Evolutionary conservation across 2,113 vertebrate genomes (phyloP).

Genomic region (Hemicordylus capensis): DNA sequence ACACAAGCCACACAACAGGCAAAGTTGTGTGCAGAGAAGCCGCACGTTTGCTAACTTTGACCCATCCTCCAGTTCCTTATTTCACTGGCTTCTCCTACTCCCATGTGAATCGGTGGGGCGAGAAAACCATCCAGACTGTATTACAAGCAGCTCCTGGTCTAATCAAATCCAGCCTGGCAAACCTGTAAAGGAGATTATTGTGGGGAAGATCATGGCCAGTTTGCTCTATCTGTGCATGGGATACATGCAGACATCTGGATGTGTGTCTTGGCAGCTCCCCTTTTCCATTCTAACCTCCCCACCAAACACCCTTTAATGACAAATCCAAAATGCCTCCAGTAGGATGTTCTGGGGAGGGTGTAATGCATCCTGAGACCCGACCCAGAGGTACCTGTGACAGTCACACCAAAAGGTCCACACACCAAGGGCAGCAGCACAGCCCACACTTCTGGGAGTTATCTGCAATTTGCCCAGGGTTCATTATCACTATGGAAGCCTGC

Average conservation of each 20-base stretch:
- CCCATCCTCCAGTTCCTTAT: background rate
- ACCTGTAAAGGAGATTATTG: background rate
- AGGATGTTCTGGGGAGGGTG: background rate
- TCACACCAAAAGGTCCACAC: background rate
- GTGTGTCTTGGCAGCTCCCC: background rate
- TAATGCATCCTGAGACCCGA: background rate
- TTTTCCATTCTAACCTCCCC: background rate
- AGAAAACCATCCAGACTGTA: background rate
- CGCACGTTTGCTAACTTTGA: background rate
- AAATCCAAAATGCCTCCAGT: background rate
- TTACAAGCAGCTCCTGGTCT: background rate
- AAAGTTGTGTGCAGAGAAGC: background rate
- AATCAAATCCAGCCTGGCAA: background rate
- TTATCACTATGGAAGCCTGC: background rate
- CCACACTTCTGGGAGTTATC: background rate
- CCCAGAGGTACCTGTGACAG: background rate
- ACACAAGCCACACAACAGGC: background rate
- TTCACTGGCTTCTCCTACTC: background rate
- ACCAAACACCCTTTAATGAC: background rate
- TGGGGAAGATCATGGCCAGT: background rate
- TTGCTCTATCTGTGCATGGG: rapidly evolving
- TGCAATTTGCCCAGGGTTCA: background rate
- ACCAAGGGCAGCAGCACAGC: background rate
- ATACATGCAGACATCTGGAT: background rate
- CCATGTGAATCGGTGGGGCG: background rate